These are phyloP conservation scores for Sparidentex hasta DNA, from an alignment of 2,797 vertebrate species.

Conservation along the genomic window DNA sequence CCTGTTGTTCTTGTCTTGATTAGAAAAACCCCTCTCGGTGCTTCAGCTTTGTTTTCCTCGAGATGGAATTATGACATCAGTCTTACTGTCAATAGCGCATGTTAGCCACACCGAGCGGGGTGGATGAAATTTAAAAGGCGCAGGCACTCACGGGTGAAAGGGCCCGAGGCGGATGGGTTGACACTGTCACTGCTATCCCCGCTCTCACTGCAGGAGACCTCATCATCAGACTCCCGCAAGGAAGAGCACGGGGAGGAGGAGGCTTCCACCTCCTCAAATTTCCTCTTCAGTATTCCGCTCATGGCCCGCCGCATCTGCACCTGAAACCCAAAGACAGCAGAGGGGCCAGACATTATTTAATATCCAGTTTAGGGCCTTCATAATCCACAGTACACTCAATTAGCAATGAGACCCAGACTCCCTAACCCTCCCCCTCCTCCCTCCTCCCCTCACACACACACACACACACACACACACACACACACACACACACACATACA, in stretches of 20 bases:
- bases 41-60: conserved; percentile 45
- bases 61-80: conserved; percentile 52
- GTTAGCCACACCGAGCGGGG: conserved; percentile 18
- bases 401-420: conserved; percentile 65
- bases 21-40: conserved; percentile 43
- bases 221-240: conserved; percentile 93
- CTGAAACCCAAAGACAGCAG: conserved; percentile 75
- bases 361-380: conserved; percentile 72
- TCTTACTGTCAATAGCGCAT: conserved; percentile 40
- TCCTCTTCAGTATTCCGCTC: conserved; percentile 98
- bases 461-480: conserved; percentile 27
- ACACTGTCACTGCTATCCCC: conserved; percentile 98
- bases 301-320: conserved; percentile 88
- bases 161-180: conserved; percentile 94
- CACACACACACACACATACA: conserved; percentile 28
- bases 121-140: conserved; percentile 41
- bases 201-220: conserved; percentile 97
- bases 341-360: conserved; percentile 77
- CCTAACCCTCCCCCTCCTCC: neutral
- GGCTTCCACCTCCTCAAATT: conserved; percentile 98
- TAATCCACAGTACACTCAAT: conserved; percentile 82
- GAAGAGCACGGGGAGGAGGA: conserved; percentile 95
- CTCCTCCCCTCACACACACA: neutral
- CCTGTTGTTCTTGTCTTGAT: conserved; percentile 36
- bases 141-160: conserved; percentile 93